Base-by-base conservation (phyloP, 2,113 vertebrate species). In the Leptodactylus fuscus region DNA sequence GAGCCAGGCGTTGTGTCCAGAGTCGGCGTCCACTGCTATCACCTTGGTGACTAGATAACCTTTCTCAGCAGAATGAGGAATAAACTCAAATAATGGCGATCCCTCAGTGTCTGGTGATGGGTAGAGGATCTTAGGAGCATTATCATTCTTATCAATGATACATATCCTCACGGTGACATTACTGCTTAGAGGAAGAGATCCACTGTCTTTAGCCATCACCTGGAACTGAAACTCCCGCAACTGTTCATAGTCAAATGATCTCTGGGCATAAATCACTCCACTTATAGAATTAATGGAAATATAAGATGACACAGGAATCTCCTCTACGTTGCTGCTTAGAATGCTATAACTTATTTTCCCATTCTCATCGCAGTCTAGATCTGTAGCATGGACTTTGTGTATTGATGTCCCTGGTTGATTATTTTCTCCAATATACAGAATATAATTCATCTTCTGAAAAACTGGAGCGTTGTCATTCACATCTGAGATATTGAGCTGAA, bases 1-100 rank as follows among this genome's bases (percentile, higher is more conserved):
- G 87, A 94, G 89, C 90, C 92, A 93, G 55, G 92, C 91, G 78
- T 94, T 94, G 85, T 92, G 91, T 24, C 93, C 94, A 71, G 93
- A 92, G 82, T 93, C 93, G 15, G 91, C 91, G 81, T 93, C 93
- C 88, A 93, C 92, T 11, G 93, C 92, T 0, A 92, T 92, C 77
- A 93, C 89, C 88, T 93, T 94, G 13, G 92, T 92, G 22, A 93
- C 91, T 58, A 94, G 88, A 82, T 91, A 90, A 65, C 90, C 92
- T 15, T 89, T 87, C 89, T 93, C 91, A 82, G 91, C 90, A 0
- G 91, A 89, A 79, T 89, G 88, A 65, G 91, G 88, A 85, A 93
- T 89, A 78, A 89, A 90, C 87, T 92, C 91, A 69, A 90, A 92
- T 27, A 78, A 53, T n/a, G 65, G 46, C 24, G 69, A 34, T 29